Evolutionary conservation across 2,797 vertebrate genomes (phyloP).

Genomic region (Dendrocincla fuliginosa): DNA sequence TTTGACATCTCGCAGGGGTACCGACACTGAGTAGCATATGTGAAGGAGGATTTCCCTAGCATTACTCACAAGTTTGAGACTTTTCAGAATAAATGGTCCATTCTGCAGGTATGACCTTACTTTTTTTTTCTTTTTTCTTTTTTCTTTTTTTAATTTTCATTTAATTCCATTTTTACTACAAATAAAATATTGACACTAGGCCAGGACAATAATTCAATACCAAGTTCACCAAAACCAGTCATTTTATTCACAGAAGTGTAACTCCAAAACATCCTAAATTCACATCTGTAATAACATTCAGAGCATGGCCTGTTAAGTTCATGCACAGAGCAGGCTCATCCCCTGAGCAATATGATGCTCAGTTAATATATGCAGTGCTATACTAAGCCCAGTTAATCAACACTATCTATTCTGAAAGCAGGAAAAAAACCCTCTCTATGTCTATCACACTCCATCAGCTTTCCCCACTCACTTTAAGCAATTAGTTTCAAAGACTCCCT

Average conservation of each 20-base stretch:
- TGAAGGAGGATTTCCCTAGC: background rate
- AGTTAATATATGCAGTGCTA: slow-evolving; percentile 37
- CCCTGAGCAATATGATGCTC: background rate
- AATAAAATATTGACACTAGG: background rate
- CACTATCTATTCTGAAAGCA: background rate
- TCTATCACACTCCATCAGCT: slow-evolving; percentile 47
- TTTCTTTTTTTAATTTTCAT: background rate
- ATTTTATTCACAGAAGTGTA: background rate
- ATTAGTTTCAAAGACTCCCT: slow-evolving; percentile 39
- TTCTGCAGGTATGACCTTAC: background rate
- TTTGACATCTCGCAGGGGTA: background rate
- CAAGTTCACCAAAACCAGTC: background rate
- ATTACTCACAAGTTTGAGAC: background rate
- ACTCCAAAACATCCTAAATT: background rate
- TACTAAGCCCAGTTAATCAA: slow-evolving; percentile 35
- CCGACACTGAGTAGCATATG: background rate
- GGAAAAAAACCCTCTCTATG: background rate
- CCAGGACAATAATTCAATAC: background rate
- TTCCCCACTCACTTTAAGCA: slow-evolving; percentile 20
- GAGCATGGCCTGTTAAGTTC: background rate
- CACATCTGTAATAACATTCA: background rate
- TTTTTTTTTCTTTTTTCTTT: background rate
- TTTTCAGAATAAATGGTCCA: background rate
- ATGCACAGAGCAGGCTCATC: background rate
- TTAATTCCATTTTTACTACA: background rate